Conservation (phyloP, 1,140 invertebrate genomes). For the Harpegnathos saltator region DNA sequence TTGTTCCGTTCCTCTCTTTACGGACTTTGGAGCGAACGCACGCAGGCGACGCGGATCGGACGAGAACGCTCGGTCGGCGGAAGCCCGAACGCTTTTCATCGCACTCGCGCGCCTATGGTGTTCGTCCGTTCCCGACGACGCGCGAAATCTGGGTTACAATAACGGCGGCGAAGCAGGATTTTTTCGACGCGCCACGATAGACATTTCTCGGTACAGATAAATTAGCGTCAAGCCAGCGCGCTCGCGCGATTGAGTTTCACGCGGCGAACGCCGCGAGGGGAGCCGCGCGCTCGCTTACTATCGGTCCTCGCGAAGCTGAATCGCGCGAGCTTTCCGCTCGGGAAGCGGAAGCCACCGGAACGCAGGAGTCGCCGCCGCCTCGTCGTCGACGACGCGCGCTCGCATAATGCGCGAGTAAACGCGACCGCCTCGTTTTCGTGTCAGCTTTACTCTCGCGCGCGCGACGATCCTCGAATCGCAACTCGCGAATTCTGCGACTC, state of each 20-base stretch:
- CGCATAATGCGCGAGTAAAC: too few species aligned
- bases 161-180: conserved; percentile 21
- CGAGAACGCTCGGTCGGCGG: too few species aligned
- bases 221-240: conserved; percentile 48
- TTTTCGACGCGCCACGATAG: conserved; percentile 46
- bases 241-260: conserved; percentile 45
- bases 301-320: conserved; percentile 20
- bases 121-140: neutral
- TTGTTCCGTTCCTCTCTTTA: too few species aligned
- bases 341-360: too few species aligned
- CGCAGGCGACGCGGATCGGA: too few species aligned
- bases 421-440: conserved; percentile 25
- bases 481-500: conserved; percentile 32
- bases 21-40: too few species aligned
- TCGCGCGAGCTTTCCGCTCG: conserved; percentile 20
- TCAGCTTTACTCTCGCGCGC: conserved; percentile 9
- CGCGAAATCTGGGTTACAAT: conserved; percentile 46
- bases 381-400: too few species aligned
- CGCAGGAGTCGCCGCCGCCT: too few species aligned
- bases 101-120: neutral
- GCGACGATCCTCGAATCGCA: too few species aligned
- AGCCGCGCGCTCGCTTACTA: conserved; percentile 11
- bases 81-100: too few species aligned
- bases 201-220: conserved; percentile 58
- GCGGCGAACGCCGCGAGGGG: conserved; percentile 25